phyloP scores from a whole-genome alignment of 2,797 vertebrate genomes.

The Lateolabrax maculatus region DNA sequence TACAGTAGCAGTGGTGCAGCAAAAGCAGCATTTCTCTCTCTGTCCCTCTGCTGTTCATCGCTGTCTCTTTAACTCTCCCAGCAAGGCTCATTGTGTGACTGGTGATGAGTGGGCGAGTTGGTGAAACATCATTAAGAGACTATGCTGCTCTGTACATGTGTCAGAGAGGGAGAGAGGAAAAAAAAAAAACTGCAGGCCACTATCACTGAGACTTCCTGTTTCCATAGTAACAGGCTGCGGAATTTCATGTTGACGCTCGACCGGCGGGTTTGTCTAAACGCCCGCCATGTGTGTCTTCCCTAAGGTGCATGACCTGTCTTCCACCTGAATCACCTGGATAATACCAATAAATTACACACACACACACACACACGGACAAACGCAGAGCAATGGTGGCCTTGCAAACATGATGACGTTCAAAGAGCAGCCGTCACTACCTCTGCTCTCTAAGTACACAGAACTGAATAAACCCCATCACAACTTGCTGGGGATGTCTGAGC shows the following conservation, averaged over 20 bases:
- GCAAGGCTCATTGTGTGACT: constrained; percentile 63
- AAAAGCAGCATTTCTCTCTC: constrained; percentile 22
- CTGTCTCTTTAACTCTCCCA: constrained; percentile 37
- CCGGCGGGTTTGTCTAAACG: constrained; percentile 56
- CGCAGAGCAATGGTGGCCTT: not conserved
- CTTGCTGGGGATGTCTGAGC: constrained; percentile 53
- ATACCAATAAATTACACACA: constrained; percentile 2
- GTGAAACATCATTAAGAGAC: constrained; percentile 83
- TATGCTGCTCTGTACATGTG: constrained; percentile 63
- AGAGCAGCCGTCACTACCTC: not conserved
- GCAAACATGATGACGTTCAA: constrained; percentile 17
- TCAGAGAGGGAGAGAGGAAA: constrained; percentile 14
- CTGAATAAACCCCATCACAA: constrained; percentile 48
- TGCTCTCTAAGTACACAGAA: constrained; percentile 41
- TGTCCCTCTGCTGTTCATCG: constrained; percentile 15
- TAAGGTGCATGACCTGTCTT: constrained; percentile 58
- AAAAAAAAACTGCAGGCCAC: constrained; percentile 72
- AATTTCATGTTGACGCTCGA: constrained; percentile 68
- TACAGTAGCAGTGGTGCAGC: not conserved
- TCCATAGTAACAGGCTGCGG: constrained; percentile 84
- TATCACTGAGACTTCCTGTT: constrained; percentile 78
- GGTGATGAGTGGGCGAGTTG: constrained; percentile 82
- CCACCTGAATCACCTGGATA: constrained; percentile 47
- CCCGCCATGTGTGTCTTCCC: constrained; percentile 54
- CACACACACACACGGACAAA: not conserved